A percentile compares a stretch with the other conserved stretches of the same genome.
These are phyloP conservation scores for Lacerta agilis DNA, from an alignment of 2,797 vertebrate genomes.

Conservation along the genomic window DNA sequence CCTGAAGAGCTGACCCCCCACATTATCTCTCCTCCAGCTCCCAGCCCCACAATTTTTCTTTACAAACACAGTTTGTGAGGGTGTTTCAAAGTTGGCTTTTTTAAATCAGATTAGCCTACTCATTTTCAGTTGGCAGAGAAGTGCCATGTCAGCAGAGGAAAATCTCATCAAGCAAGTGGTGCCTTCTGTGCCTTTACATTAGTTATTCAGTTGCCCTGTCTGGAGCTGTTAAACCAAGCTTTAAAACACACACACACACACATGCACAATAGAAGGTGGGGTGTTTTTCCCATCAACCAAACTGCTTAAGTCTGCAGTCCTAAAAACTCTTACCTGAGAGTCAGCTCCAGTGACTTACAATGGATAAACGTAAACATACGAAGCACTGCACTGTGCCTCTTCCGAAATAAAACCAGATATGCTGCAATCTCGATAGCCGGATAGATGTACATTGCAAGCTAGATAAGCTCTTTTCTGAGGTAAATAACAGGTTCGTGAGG, in stretches of 20 bases:
- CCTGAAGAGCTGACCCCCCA: background rate
- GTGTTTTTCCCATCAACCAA: constrained; percentile 29
- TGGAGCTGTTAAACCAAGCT: constrained; percentile 16
- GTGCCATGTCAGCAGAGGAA: constrained; percentile 8
- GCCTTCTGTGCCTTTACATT: constrained; percentile 28
- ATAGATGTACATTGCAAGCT: background rate
- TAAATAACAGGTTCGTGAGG: constrained; percentile 12
- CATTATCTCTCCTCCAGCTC: background rate
- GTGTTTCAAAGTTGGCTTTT: constrained; percentile 28
- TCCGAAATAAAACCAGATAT: background rate
- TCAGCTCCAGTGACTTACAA: background rate
- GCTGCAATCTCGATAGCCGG: background rate
- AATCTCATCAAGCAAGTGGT: constrained; percentile 32
- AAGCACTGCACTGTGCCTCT: background rate
- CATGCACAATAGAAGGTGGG: constrained; percentile 5
- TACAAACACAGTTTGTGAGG: constrained; percentile 4
- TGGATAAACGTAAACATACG: background rate
- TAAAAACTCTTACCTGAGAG: background rate
- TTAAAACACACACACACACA: background rate
- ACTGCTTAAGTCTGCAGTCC: background rate
- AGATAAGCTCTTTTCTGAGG: constrained; percentile 10
- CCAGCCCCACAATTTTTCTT: constrained; percentile 26
- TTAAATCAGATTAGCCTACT: background rate
- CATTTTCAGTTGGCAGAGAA: constrained; percentile 39
- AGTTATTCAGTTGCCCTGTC: constrained; percentile 27